Evolutionary conservation across 2,113 vertebrate species (phyloP).

Genomic region (Prionailurus viverrinus): DNA sequence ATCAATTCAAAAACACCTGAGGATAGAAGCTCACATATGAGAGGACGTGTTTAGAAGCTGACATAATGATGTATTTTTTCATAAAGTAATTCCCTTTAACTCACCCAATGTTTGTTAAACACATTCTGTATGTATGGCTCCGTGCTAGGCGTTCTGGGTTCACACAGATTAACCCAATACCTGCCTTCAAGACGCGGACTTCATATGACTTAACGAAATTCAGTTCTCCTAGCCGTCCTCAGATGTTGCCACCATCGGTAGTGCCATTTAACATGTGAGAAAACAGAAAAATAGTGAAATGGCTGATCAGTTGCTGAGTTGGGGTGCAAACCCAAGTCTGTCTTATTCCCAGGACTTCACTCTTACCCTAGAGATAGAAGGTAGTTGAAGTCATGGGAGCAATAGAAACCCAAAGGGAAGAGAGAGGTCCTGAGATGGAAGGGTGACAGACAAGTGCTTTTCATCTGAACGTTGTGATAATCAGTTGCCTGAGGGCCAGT

Average conservation of each 20-base stretch:
- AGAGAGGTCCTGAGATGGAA: not conserved
- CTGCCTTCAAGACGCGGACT: not conserved
- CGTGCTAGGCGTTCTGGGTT: not conserved
- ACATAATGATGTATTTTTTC: no score
- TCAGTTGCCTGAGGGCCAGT: no score
- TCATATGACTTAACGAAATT: not conserved
- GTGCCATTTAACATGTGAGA: not conserved
- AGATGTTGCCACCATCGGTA: no score
- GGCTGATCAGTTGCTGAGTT: no score
- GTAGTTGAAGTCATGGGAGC: not conserved
- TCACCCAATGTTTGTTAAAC: not conserved
- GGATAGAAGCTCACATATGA: not conserved
- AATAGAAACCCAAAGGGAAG: not conserved
- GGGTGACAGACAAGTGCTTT: no score
- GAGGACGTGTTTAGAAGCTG: not conserved
- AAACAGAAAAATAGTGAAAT: not conserved
- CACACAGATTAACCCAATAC: not conserved
- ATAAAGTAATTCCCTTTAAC: not conserved
- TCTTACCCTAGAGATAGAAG: not conserved
- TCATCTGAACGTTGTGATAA: accelerated
- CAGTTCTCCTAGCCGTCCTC: not conserved
- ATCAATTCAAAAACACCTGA: not conserved
- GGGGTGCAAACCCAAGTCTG: not conserved
- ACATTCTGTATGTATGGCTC: not conserved
- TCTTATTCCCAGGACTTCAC: not conserved